Percentiles rank a stretch among this genome's conserved stretches.
Evolutionary conservation across 2,797 vertebrate species (phyloP).

Genomic region (Salarias fasciatus): DNA sequence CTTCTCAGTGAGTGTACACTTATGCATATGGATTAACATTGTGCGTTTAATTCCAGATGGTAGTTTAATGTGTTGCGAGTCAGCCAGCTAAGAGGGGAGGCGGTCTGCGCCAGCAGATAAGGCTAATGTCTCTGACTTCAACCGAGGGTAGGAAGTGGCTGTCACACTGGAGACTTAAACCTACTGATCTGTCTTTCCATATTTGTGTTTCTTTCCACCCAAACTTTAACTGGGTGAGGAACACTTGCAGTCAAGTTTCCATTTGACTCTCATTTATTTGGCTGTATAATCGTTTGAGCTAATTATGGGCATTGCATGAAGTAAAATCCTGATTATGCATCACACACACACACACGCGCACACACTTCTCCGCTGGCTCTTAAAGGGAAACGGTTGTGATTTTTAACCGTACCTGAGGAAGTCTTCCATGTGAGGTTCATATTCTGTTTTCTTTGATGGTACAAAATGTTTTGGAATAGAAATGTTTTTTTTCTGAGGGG

Average conservation of each 20-base stretch:
- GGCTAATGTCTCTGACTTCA: slow-evolving; percentile 57
- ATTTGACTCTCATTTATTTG: neutral
- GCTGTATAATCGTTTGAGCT: slow-evolving; percentile 27
- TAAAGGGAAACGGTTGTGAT: no score
- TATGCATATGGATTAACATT: slow-evolving; percentile 65
- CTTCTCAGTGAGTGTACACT: slow-evolving; percentile 43
- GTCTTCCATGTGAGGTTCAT: no score
- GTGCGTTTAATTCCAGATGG: slow-evolving; percentile 57
- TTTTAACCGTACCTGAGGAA: no score
- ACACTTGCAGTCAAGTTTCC: slow-evolving; percentile 29
- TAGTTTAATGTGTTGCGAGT: slow-evolving; percentile 59
- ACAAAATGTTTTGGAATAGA: no score
- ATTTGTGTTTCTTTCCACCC: slow-evolving; percentile 33
- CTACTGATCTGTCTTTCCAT: slow-evolving; percentile 20
- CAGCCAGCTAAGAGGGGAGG: slow-evolving; percentile 43
- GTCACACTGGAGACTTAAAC: slow-evolving; percentile 36
- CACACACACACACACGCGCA: no score
- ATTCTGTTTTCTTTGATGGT: no score
- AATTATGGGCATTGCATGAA: slow-evolving; percentile 13
- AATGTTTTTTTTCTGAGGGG: no score
- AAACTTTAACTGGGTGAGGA: slow-evolving; percentile 39
- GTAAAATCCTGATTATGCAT: slow-evolving; percentile 17
- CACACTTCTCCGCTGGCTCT: no score
- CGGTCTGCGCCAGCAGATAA: slow-evolving; percentile 58
- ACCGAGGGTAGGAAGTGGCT: slow-evolving; percentile 47